A percentile compares a stretch with the other conserved stretches of the same genome.
These are phyloP conservation scores for Labeo catla DNA, from an alignment of 2,113 vertebrate species.

Conservation along the genomic window DNA sequence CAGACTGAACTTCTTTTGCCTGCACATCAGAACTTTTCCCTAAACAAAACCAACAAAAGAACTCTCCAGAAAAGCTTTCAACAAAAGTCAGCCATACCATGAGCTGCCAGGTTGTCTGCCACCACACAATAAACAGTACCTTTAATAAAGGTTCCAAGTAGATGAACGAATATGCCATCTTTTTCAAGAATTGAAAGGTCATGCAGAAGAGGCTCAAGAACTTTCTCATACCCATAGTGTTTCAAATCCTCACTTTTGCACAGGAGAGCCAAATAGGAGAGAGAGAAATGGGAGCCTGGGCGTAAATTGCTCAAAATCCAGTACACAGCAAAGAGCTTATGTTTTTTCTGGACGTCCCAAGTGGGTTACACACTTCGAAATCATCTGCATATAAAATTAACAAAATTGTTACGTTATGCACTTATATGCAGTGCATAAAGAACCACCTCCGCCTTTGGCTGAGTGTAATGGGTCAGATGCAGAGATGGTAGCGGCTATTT, in stretches of 20 bases:
- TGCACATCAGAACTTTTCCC: background rate
- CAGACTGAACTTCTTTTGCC: background rate
- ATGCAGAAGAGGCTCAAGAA: conserved; percentile 34
- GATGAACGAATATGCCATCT: conserved; percentile 23
- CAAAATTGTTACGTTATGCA: conserved; percentile 24
- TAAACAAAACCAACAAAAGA: background rate
- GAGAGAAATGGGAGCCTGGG: background rate
- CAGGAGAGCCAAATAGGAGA: conserved; percentile 25
- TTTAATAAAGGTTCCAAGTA: conserved; percentile 32
- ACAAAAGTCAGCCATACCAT: conserved; percentile 25
- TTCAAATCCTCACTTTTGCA: conserved; percentile 38
- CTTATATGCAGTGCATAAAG: conserved; percentile 8
- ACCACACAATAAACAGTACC: conserved; percentile 36
- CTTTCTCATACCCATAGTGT: conserved; percentile 29
- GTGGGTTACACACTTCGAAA: conserved; percentile 7
- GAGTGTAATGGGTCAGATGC: conserved; percentile 31
- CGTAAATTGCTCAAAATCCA: conserved; percentile 16
- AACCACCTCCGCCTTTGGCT: conserved; percentile 4
- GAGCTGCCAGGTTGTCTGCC: conserved; percentile 34
- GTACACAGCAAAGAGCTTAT: conserved; percentile 30
- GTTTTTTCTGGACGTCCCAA: conserved; percentile 41
- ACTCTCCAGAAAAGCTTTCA: conserved; percentile 8
- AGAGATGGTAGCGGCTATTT: conserved; percentile 1
- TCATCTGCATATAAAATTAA: conserved; percentile 31
- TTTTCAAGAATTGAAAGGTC: conserved; percentile 31